Evolutionary conservation across 1,140 invertebrate genomes (phyloP).

Genomic region (Odontomachus brunneus): DNA sequence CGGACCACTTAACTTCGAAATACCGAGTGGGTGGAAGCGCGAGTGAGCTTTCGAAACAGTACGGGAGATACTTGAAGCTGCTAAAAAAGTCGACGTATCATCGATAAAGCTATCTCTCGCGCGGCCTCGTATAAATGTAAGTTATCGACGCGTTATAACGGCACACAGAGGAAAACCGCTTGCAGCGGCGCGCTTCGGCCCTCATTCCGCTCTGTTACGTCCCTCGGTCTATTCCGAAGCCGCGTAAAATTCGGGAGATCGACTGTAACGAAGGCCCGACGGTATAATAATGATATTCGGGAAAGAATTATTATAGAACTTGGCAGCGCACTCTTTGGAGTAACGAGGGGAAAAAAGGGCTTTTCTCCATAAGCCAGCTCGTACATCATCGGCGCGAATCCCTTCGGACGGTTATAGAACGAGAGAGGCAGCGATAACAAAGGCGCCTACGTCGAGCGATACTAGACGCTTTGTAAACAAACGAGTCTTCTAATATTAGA

Average conservation of each 20-base stretch:
- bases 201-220: constrained; percentile 41
- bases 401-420: constrained; percentile 75
- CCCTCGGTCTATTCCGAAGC: constrained; percentile 55
- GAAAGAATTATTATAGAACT: constrained; percentile 79
- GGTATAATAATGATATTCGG: constrained; percentile 77
- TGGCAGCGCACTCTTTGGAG: constrained; percentile 72
- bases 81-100: constrained; percentile 45
- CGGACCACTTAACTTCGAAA: neutral
- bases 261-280: constrained; percentile 60
- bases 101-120: neutral
- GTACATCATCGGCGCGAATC: constrained; percentile 76
- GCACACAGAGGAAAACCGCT: neutral
- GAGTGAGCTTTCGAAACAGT: neutral
- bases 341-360: constrained; percentile 78
- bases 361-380: constrained; percentile 73
- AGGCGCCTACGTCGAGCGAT: constrained; percentile 61
- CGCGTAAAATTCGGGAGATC: constrained; percentile 50
- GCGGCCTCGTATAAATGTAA: constrained; percentile 14
- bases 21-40: neutral
- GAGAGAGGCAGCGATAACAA: constrained; percentile 76
- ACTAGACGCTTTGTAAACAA: constrained; percentile 71
- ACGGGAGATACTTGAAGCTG: constrained; percentile 13
- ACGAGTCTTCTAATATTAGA: constrained; percentile 57
- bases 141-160: constrained; percentile 5
- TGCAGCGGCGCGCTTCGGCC: neutral